phyloP scores from a whole-genome alignment of 2,797 vertebrate species.

The Cyprinella venusta region DNA sequence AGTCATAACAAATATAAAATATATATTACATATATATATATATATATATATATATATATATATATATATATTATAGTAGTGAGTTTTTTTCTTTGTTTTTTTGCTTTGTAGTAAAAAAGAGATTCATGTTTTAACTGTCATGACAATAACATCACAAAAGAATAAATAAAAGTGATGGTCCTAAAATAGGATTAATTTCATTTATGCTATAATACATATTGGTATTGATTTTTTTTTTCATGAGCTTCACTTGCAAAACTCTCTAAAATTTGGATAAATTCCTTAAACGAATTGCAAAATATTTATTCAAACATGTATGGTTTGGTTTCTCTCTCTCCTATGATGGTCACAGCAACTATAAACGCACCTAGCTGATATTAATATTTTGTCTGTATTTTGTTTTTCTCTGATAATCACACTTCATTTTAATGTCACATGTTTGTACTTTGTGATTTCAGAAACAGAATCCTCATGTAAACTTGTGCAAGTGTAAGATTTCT shows the following conservation, averaged over 20 bases:
- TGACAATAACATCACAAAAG: not conserved
- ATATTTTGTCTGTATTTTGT: slow-evolving; percentile 53
- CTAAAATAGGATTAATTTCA: not conserved
- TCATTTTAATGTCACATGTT: slow-evolving; percentile 74
- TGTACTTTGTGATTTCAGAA: slow-evolving; percentile 74
- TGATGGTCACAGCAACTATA: slow-evolving; percentile 70
- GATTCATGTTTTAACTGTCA: not conserved
- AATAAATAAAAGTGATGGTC: not conserved
- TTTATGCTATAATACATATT: not conserved
- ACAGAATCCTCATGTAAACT: slow-evolving; percentile 89
- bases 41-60: not conserved
- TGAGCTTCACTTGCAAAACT: not conserved
- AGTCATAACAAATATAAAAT: not conserved
- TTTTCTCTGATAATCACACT: slow-evolving; percentile 58
- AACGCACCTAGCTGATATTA: slow-evolving; percentile 55
- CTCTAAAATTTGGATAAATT: not conserved
- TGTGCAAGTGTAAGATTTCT: slow-evolving; percentile 99
- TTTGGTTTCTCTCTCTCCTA: slow-evolving; percentile 75
- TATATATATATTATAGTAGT: not conserved
- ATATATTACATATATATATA: not conserved
- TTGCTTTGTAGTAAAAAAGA: no score
- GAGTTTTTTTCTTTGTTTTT: not conserved
- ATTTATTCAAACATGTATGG: slow-evolving; percentile 80
- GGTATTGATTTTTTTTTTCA: not conserved
- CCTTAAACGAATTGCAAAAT: slow-evolving; percentile 65